Evolutionary conservation across 2,888 invertebrate genomes (phyloP), one percentile per base, ranked within the genome.

Genomic region (Carabus problematicus): DNA sequence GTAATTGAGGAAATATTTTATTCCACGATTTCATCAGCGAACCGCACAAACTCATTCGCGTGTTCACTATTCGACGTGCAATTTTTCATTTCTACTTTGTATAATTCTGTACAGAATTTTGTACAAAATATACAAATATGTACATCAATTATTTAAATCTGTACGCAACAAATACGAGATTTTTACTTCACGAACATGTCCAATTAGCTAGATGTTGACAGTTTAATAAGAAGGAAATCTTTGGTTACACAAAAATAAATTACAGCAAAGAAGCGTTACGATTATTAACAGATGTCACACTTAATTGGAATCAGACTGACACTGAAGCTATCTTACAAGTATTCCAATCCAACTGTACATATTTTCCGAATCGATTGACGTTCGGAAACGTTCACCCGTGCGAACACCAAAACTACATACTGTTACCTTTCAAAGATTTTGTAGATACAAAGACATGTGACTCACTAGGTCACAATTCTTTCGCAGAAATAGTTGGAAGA

Each of bases 301-400:
- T 29, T 29, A 29, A 60, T 60, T 40, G 45, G 1, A 40, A 56
- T 19, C 42, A 29, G 42, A 58, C 16, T 58, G 39, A 59, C 59
- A 41, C 8, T 59, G 12, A 45, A 49, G 40, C 8, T 55, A 43
- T 56, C 42, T 64, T 55, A 55, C 43, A 29, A 43, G 43, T 56
- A 39, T 67, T 67, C 67, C 67, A 52, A 59, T 67, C 58, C 67
- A 67, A 60, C 67, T 67, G 60, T 60, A 54, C 60, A 67, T 60
- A 60, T 67, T 67, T 67, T 67, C 52, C 59, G 60, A 66, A 67
- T 67, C 67, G 67, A 60, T 60, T 67, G 67, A 67, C 67, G 60
- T 59, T 67, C 60, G 19, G 60, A 67, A 67, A 54, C 52, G 60
- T 60, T 52, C 54, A 60, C 14, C 60, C 54, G 60, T 29, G 67